Evolutionary conservation across 2,888 invertebrate genomes (phyloP).

Genomic region (Melinopterus prodromus): DNA sequence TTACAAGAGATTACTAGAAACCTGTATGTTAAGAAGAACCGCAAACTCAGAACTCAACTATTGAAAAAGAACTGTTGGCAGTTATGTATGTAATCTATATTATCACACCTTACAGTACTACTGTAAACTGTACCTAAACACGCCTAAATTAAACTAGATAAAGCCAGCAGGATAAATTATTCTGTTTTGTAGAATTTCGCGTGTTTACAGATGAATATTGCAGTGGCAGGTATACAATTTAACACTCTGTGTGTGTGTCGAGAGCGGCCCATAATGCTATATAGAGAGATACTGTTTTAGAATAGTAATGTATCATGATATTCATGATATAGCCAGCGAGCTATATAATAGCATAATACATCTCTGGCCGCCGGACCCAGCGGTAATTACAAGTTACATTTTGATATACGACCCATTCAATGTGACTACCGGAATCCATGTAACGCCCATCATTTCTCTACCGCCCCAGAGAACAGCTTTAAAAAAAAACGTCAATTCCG

Average conservation of each 20-base stretch:
- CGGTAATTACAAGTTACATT: constrained; percentile 43
- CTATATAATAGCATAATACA: neutral
- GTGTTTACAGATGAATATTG: neutral
- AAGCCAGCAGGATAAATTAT: too few relatives aligned
- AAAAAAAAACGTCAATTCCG: neutral
- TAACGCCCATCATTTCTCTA: constrained; percentile 34
- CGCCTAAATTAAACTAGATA: too few relatives aligned
- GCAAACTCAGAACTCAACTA: too few relatives aligned
- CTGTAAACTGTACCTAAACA: too few relatives aligned
- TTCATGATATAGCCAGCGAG: neutral
- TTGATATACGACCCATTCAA: constrained; percentile 45
- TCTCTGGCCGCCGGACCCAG: neutral
- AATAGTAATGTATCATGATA: constrained; percentile 25
- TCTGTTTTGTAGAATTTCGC: neutral
- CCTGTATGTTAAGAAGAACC: too few relatives aligned
- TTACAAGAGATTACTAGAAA: too few relatives aligned
- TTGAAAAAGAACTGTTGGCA: too few relatives aligned
- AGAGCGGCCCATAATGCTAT: neutral
- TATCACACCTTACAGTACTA: too few relatives aligned
- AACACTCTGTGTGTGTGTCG: neutral
- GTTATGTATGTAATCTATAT: too few relatives aligned
- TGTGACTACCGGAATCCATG: constrained; percentile 44
- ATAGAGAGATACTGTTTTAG: neutral
- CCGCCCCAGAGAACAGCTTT: constrained; percentile 17
- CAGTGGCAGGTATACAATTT: neutral